These are phyloP conservation scores for Drosophila tristis DNA, from an alignment of 1,140 invertebrate species.

Conservation along the genomic window DNA sequence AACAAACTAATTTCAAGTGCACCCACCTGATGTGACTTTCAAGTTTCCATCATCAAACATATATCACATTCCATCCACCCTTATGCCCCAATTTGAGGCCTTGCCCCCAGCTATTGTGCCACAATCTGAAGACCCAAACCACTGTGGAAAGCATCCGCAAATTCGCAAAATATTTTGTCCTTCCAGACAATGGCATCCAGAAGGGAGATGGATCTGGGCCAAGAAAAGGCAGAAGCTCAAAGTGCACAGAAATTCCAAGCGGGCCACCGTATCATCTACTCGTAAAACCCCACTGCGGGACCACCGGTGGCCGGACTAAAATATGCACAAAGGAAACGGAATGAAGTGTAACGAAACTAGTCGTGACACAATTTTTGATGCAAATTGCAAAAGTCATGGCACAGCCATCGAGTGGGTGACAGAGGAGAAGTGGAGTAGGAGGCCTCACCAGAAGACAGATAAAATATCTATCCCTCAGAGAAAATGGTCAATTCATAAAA, in stretches of 20 bases:
- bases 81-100: too few species aligned
- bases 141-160: conserved; percentile 27
- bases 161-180: conserved; percentile 67
- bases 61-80: conserved; percentile 32
- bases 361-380: conserved; percentile 77
- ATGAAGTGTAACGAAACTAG: conserved; percentile 71
- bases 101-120: too few species aligned
- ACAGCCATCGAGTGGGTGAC: conserved; percentile 36
- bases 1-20: conserved; percentile 7
- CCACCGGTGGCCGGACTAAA: conserved; percentile 11
- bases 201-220: conserved; percentile 59
- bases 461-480: conserved; percentile 25
- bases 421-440: not conserved
- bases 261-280: conserved; percentile 34
- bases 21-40: conserved; percentile 27
- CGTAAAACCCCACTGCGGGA: not conserved
- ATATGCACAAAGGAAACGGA: conserved; percentile 58
- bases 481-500: conserved; percentile 53
- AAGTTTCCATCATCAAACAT: conserved; percentile 11
- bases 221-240: conserved; percentile 54
- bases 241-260: conserved; percentile 60
- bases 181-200: conserved; percentile 43
- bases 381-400: conserved; percentile 76
- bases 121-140: conserved; percentile 11
- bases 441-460: conserved; percentile 17